A percentile compares a stretch with the other conserved stretches of the same genome.
phyloP scores from a whole-genome alignment of 2,113 vertebrate genomes.

The Stigmatopora nigra region DNA sequence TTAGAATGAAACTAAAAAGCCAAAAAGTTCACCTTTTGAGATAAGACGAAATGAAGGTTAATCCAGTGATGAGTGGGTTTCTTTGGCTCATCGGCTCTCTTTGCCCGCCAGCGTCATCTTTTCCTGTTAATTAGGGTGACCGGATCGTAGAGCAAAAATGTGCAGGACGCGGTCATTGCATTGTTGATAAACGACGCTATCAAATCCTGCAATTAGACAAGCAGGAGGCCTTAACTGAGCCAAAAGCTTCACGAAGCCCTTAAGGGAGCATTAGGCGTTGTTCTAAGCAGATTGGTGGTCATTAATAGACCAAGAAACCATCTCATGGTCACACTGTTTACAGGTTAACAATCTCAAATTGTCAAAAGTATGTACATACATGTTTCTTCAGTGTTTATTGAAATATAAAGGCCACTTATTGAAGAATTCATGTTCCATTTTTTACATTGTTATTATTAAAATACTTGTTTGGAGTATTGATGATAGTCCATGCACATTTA shows the following conservation, averaged over 20 bases:
- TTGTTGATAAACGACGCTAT: slow-evolving; percentile 43
- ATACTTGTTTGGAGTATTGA: slow-evolving; percentile 24
- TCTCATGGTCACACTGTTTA: no score
- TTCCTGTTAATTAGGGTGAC: slow-evolving; percentile 25
- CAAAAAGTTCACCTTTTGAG: background rate
- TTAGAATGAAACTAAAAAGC: background rate
- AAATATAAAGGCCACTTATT: no score
- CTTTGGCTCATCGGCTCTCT: slow-evolving; percentile 46
- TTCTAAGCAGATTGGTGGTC: background rate
- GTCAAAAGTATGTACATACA: no score
- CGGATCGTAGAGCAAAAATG: slow-evolving; percentile 46
- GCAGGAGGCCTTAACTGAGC: slow-evolving; percentile 10
- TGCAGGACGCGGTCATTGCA: slow-evolving; percentile 33
- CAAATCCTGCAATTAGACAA: slow-evolving; percentile 35
- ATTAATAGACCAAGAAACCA: no score
- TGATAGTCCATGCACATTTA: background rate
- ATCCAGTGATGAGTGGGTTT: slow-evolving; percentile 53
- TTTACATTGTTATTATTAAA: no score
- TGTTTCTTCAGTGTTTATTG: no score
- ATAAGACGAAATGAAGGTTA: slow-evolving; percentile 18
- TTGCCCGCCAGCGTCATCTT: slow-evolving; percentile 32
- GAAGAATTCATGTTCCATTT: no score
- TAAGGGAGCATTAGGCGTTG: background rate
- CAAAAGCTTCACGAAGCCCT: slow-evolving; percentile 7
- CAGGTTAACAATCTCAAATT: no score